phyloP scores from a whole-genome alignment of 2,797 vertebrate species.

The Astyanax mexicanus region DNA sequence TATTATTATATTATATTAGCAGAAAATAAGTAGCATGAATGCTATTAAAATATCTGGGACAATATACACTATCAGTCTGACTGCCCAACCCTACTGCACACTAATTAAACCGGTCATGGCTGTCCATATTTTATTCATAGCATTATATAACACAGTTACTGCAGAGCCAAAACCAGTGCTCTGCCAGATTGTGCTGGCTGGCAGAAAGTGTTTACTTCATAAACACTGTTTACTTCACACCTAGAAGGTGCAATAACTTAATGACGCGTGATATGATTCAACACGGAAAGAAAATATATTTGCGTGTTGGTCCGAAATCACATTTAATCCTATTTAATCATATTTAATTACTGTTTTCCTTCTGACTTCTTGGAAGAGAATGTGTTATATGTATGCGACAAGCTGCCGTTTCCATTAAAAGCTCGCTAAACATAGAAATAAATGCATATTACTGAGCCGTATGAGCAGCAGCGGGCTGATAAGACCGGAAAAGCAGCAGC shows the following conservation, averaged over 20 bases:
- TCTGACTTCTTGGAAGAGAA: not conserved
- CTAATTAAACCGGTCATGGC: not conserved
- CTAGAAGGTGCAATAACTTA: constrained; percentile 27
- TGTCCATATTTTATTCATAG: not conserved
- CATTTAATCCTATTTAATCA: no score
- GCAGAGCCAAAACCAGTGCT: not conserved
- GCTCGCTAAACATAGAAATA: constrained; percentile 6
- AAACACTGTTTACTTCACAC: constrained; percentile 32
- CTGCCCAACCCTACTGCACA: no score
- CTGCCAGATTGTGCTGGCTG: constrained; percentile 14
- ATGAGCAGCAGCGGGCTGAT: not conserved
- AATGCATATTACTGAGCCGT: not conserved
- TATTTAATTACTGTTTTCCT: constrained; percentile 29
- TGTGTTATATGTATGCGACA: not conserved
- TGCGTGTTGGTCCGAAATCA: constrained; percentile 8
- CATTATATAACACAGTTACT: not conserved
- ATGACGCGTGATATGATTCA: constrained; percentile 23
- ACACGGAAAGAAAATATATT: not conserved
- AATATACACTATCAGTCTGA: no score
- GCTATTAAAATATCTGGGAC: no score
- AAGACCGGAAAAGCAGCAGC: not conserved
- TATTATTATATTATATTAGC: no score
- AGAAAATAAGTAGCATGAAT: no score
- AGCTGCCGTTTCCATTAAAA: not conserved
- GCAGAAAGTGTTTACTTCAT: constrained; percentile 14